Conservation (phyloP, 1,140 invertebrate genomes). For the Papilio glaucus region DNA sequence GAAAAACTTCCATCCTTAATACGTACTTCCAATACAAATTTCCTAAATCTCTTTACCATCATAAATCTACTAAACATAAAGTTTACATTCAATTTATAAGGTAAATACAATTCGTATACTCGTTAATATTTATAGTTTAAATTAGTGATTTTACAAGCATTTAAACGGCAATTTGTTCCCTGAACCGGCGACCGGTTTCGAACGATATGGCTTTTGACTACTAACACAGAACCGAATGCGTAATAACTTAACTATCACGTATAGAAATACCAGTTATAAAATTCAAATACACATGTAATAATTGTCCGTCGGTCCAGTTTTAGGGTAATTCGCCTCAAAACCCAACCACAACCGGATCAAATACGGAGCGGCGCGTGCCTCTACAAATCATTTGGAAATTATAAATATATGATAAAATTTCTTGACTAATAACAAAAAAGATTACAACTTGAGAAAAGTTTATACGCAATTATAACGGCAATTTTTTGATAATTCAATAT, state of each 20-base stretch:
- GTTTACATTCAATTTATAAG: background rate
- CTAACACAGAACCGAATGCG: background rate
- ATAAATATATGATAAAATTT: too few species aligned
- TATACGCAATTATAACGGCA: too few species aligned
- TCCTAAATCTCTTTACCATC: background rate
- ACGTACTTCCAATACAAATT: background rate
- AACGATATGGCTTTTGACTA: conserved; percentile 6
- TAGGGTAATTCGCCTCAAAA: background rate
- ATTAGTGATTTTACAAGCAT: conserved; percentile 17
- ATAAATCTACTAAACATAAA: conserved; percentile 7
- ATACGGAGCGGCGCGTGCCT: too few species aligned
- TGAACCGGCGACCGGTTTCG: background rate
- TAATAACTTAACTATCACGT: conserved; percentile 10
- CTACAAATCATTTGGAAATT: too few species aligned
- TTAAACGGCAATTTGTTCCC: conserved; percentile 12
- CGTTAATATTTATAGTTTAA: conserved; percentile 19
- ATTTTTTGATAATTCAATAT: too few species aligned
- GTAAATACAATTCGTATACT: background rate
- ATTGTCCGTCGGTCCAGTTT: background rate
- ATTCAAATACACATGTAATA: background rate
- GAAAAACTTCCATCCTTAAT: too few species aligned
- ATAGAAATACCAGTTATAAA: conserved; percentile 4
- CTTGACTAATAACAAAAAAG: too few species aligned
- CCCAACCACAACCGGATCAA: background rate
- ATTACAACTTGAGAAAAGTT: too few species aligned